Base-by-base conservation (phyloP, 2,113 vertebrate species). In the Heloderma charlesbogerti region DNA sequence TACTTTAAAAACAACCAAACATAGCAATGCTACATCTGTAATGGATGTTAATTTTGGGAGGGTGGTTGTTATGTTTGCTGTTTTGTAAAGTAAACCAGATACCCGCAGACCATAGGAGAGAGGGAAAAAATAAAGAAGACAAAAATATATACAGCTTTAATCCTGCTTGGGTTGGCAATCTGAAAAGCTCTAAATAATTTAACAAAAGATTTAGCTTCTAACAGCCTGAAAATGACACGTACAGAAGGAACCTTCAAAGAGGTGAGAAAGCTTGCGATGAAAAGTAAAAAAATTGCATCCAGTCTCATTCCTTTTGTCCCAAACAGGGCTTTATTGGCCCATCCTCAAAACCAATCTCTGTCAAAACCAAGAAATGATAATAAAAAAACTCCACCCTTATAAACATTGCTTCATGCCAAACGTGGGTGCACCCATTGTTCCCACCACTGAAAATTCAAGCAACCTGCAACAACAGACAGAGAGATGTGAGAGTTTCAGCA, bases 121-220 rank as follows among this genome's bases (percentile, higher is more conserved):
- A 74, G 69, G 77, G 34, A 79, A 78, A 75, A 93, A 77, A 84
- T 69, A 72, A 75, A 48, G 57, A 78, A 71, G 88, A 27, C 4
- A 4, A 51, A 80, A 82, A 92, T 82, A 86, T 34, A 3, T 6
- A 91, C 2, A n/a, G 90, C 97, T 98, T 97, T 97, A 97, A 97
- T 97, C 96, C 95, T 93, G 54, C 29, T 43, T 95, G 96, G 96
- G 97, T 66, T 96, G 96, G 94, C 97, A 98, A 96, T 91, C 93
- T 94, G 90, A 81, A 94, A 94, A 96, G 79, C 92, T 95, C 93
- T 98, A 96, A 97, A 97, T 98, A 97, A 98, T 97, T 97, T 97
- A 97, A 98, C 96, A 98, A 98, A 98, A 97, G 97, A 94, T 92
- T 89, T 94, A 97, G 96, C 97, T 98, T 98, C 98, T 97, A 95